Evolutionary conservation across 2,113 vertebrate species (phyloP).

Genomic region (Passer domesticus): DNA sequence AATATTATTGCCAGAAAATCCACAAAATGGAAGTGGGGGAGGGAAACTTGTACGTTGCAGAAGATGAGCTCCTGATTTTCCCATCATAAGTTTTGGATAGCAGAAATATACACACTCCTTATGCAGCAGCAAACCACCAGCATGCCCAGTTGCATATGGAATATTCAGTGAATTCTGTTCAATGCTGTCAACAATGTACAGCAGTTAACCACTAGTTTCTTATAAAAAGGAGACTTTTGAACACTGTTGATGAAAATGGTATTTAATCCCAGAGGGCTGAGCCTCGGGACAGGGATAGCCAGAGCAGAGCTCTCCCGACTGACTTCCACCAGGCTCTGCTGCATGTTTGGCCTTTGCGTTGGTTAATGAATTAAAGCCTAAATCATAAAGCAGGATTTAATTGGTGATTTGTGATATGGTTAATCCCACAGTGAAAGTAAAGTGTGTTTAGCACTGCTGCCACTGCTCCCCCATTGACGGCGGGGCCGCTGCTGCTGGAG

Average conservation of each 20-base stretch:
- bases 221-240: background rate
- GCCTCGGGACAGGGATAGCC: accelerated
- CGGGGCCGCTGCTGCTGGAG: accelerated
- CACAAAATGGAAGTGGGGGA: background rate
- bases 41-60: background rate
- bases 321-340: background rate
- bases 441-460: background rate
- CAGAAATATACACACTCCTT: background rate
- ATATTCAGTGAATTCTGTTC: background rate
- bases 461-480: background rate
- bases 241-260: background rate
- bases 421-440: constrained; percentile 6
- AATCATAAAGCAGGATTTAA: constrained; percentile 9
- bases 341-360: background rate
- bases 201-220: background rate
- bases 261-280: background rate
- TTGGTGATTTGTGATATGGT: constrained; percentile 53
- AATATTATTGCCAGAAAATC: background rate
- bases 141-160: too few relatives aligned
- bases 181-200: background rate
- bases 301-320: background rate
- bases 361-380: background rate
- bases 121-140: background rate
- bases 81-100: background rate
- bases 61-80: background rate